Conservation (phyloP, 2,797 vertebrate genomes). For the Fratercula arctica region DNA sequence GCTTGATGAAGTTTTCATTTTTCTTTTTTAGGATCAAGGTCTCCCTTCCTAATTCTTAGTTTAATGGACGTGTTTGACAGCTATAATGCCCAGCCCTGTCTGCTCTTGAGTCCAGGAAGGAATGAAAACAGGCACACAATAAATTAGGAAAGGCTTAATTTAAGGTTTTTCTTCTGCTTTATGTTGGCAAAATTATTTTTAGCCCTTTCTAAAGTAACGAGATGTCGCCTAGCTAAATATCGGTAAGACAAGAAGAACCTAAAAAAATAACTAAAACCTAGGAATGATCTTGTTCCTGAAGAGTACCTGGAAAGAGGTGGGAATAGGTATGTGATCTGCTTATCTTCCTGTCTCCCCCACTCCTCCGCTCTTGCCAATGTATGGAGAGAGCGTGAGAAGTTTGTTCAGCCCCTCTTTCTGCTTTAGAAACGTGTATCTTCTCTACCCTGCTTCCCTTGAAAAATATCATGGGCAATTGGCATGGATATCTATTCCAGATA, state of each 20-base stretch:
- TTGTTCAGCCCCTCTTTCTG: not conserved
- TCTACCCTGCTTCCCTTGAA: not conserved
- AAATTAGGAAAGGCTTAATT: not conserved
- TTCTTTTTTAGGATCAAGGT: not conserved
- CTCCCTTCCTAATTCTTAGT: not conserved
- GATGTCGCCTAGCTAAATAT: not conserved
- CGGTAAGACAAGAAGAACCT: not conserved
- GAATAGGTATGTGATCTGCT: not conserved
- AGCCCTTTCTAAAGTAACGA: not conserved
- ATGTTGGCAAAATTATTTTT: not conserved
- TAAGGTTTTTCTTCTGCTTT: not conserved
- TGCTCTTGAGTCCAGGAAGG: constrained; percentile 1
- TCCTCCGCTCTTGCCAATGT: not conserved
- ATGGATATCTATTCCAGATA: not conserved
- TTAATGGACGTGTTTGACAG: constrained; percentile 3
- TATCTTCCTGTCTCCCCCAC: not conserved
- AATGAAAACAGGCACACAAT: not conserved
- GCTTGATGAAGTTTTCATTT: not conserved
- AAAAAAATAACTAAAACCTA: not conserved
- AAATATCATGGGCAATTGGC: not conserved
- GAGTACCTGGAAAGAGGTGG: not conserved
- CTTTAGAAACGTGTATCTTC: not conserved
- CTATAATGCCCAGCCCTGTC: not conserved
- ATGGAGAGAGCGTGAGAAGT: not conserved
- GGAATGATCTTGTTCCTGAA: not conserved